Evolutionary conservation across 2,888 invertebrate species (phyloP).

Genomic region (Timema podura): DNA sequence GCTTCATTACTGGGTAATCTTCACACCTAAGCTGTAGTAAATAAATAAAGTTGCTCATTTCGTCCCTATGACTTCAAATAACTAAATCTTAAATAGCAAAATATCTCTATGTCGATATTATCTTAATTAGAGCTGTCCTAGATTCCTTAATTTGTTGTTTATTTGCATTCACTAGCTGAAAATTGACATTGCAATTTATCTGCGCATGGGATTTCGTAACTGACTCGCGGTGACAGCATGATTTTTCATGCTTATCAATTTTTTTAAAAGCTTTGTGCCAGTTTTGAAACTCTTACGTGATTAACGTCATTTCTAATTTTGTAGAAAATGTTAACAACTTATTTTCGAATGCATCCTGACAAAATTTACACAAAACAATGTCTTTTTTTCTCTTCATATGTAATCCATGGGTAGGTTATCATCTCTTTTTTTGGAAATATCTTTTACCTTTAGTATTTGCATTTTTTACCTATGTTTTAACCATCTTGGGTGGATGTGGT

Average conservation of each 20-base stretch:
- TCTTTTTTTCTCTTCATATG: not conserved
- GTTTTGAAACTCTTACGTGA: not conserved
- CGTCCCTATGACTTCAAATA: not conserved
- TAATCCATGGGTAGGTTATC: not conserved
- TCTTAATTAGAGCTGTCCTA: not conserved
- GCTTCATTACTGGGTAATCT: not conserved
- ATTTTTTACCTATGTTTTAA: not conserved
- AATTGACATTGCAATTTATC: not conserved
- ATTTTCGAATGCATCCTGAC: not conserved
- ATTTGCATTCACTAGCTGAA: not conserved
- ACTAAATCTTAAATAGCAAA: not conserved
- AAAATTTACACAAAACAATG: not conserved
- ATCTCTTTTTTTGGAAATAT: not conserved
- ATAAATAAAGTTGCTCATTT: not conserved
- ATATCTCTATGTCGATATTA: not conserved
- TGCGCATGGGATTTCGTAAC: not conserved
- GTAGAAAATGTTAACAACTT: not conserved
- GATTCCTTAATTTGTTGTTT: conserved; percentile 9
- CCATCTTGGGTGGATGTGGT: not conserved
- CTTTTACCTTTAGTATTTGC: not conserved
- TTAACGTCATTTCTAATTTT: not conserved
- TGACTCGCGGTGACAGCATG: not conserved
- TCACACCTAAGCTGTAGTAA: not conserved
- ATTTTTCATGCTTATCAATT: not conserved
- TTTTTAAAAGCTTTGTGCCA: not conserved